Conservation (phyloP, 2,113 vertebrate species). For the Poeciliopsis prolifica region DNA sequence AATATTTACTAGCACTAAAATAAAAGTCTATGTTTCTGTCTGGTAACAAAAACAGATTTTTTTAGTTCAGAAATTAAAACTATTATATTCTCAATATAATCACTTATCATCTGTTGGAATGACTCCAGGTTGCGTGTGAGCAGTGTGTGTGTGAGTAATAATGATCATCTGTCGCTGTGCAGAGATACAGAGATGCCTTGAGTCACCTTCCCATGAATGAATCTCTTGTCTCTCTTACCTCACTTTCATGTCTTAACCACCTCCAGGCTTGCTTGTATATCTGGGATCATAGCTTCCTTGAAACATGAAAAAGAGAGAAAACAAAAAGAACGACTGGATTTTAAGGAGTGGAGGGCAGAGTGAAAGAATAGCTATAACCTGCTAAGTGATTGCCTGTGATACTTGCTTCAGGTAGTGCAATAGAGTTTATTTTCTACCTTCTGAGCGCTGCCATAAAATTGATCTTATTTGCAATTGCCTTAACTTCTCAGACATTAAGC, state of each 20-base stretch:
- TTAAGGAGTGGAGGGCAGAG: slow-evolving; percentile 26
- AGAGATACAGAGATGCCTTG: slow-evolving; percentile 75
- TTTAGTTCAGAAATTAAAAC: slow-evolving; percentile 12
- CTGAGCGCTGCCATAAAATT: background rate
- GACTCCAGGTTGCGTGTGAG: slow-evolving; percentile 76
- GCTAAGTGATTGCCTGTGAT: background rate
- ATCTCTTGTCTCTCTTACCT: slow-evolving; percentile 79
- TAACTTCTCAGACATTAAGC: background rate
- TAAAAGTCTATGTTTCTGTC: background rate
- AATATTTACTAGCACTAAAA: background rate
- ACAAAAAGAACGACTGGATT: slow-evolving; percentile 68
- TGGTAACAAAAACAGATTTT: background rate
- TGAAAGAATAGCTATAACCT: background rate
- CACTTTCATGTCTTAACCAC: slow-evolving; percentile 77
- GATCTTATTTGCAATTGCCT: background rate
- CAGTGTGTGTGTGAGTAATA: slow-evolving; percentile 74
- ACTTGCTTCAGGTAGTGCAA: background rate
- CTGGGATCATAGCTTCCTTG: slow-evolving; percentile 60
- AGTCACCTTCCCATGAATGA: slow-evolving; percentile 81
- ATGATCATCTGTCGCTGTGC: slow-evolving; percentile 73
- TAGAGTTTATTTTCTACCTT: background rate
- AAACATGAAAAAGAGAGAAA: slow-evolving; percentile 47
- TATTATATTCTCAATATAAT: slow-evolving; percentile 22
- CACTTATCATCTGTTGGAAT: slow-evolving; percentile 53
- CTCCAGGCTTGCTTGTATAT: slow-evolving; percentile 79